phyloP scores from a whole-genome alignment of 2,113 vertebrate species.

The Leucopternis melanops region DNA sequence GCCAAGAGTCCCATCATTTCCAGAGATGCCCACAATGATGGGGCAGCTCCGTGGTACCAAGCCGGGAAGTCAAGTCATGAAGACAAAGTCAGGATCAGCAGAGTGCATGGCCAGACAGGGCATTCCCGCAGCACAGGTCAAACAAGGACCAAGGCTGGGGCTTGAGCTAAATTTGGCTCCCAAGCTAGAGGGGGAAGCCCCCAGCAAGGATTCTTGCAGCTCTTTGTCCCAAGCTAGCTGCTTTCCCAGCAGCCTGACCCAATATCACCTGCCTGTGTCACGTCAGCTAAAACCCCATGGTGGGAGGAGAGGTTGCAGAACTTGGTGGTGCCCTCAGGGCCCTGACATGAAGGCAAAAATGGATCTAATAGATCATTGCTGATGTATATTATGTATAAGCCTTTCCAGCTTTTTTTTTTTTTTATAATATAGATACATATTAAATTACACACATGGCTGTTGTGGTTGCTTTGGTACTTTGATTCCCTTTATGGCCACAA shows the following conservation, averaged over 20 bases:
- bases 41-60: background rate
- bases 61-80: background rate
- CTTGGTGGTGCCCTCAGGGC: background rate
- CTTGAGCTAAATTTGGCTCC: background rate
- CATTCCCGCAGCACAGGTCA: background rate
- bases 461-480: background rate
- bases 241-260: background rate
- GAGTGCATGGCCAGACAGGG: background rate
- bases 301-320: background rate
- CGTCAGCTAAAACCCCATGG: background rate
- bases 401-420: background rate
- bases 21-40: rapidly evolving
- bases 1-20: background rate
- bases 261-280: background rate
- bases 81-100: background rate
- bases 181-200: background rate
- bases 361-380: background rate
- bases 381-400: background rate
- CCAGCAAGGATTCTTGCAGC: background rate
- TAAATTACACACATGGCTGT: background rate
- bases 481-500: background rate
- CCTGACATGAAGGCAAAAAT: background rate
- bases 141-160: background rate
- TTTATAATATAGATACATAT: no score
- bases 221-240: background rate